Base-by-base conservation (phyloP, 2,888 invertebrate genomes). In the Mimachlamys varia region DNA sequence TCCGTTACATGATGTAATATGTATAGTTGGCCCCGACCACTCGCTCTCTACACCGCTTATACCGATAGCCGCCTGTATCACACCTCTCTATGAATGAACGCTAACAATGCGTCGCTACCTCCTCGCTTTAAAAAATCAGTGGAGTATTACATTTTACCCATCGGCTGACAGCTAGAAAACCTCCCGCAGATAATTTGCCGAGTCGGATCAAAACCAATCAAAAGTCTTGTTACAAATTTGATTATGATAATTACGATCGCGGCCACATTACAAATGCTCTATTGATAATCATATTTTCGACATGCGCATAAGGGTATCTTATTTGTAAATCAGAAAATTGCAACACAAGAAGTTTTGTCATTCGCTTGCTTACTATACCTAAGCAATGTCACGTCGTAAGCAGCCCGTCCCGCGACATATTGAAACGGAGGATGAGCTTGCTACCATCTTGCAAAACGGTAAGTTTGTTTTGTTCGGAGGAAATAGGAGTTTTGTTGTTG, bases 221-320 rank as follows among this genome's bases (percentile, higher is more conserved):
- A 92, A 92, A 92, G 88, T 90, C 87, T 89, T 90, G 89, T 90
- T 89, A 89, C 92, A 88, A 76, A 92, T 92, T 92, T 92, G 90
- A 92, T 92, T 92, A 91, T 90, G 87, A 91, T 92, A 91, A 92
- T 91, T 89, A 87, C 87, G 76, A 76, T 76, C 76, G 76, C 37
- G 88, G 89, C 58, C 87, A 89, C 90, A 91, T 89, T 58, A 91
- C 89, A 89, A 38, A 91, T 90, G 88, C 90, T 91, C 90, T 91
- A 87, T 90, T 90, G 76, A 90, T 92, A 92, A 92, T 92, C 92
- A 92, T 92, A 92, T 88, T 92, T 89, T 89, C 90, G 92, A 92
- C 92, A 92, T 92, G 92, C 92, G 92, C 92, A 91, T 76, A 90
- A 89, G 90, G 89, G 38, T 76, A 76, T 76, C 76, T 76, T 76